phyloP scores from a whole-genome alignment of 2,888 invertebrate species.

The Ichneumoninae sp. region DNA sequence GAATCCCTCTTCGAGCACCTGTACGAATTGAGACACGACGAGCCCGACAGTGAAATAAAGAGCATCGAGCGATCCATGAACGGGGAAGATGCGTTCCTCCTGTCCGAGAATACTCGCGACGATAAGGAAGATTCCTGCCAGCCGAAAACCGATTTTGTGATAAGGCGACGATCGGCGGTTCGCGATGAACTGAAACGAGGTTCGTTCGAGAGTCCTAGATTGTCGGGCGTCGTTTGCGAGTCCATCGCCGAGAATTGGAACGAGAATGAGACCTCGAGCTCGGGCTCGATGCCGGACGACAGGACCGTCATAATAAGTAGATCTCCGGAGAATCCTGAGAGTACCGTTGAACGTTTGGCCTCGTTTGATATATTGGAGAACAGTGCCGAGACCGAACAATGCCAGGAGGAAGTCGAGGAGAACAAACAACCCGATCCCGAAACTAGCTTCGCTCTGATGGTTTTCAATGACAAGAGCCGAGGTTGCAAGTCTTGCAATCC shows the following conservation, averaged over 20 bases:
- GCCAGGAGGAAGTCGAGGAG: background rate
- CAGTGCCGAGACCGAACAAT: background rate
- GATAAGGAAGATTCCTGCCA: constrained; percentile 11
- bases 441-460: constrained; percentile 67
- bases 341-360: background rate
- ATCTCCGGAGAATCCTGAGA: constrained; percentile 5
- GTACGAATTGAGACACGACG: constrained; percentile 65
- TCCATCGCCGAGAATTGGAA: constrained; percentile 69
- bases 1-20: constrained; percentile 72
- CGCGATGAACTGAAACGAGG: constrained; percentile 31
- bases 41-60: constrained; percentile 67
- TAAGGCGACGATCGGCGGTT: background rate
- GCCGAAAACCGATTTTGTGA: constrained; percentile 15
- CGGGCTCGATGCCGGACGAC: constrained; percentile 37
- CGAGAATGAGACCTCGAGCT: constrained; percentile 57
- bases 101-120: background rate
- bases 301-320: constrained; percentile 19
- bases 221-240: constrained; percentile 64
- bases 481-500: constrained; percentile 72
- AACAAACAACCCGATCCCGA: constrained; percentile 28
- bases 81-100: constrained; percentile 55
- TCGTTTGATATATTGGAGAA: background rate
- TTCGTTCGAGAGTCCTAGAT: constrained; percentile 49
- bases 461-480: constrained; percentile 65
- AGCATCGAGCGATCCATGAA: constrained; percentile 70